phyloP scores from a whole-genome alignment of 2,113 vertebrate genomes.

The Eptesicus fuscus region DNA sequence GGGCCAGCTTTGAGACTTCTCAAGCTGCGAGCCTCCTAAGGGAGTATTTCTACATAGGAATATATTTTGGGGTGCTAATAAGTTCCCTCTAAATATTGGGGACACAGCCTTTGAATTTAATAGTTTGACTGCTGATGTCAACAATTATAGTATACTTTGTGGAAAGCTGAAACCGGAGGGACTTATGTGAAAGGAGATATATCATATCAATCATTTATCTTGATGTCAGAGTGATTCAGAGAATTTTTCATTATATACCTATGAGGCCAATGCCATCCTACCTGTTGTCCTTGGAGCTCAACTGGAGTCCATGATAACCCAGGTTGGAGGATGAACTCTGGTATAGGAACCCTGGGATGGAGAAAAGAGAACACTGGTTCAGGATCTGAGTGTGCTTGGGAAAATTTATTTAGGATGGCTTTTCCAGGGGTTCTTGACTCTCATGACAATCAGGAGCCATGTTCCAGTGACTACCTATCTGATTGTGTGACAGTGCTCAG shows the following conservation, averaged over 20 bases:
- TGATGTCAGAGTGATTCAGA: neutral
- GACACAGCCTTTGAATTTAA: neutral
- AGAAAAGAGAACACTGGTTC: neutral
- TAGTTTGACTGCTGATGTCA: neutral
- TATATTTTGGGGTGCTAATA: neutral
- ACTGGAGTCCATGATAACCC: neutral
- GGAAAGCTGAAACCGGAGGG: constrained; percentile 2
- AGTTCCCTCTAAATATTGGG: neutral
- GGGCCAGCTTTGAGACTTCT: neutral
- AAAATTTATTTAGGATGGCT: neutral
- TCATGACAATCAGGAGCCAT: neutral
- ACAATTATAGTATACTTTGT: neutral
- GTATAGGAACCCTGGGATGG: neutral
- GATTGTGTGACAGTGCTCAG: neutral
- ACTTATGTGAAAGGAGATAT: neutral
- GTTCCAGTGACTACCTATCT: neutral
- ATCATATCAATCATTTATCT: neutral
- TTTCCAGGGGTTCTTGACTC: neutral
- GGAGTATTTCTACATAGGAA: neutral
- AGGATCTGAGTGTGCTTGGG: neutral
- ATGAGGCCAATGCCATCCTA: neutral
- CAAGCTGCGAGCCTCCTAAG: neutral
- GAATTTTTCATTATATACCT: neutral
- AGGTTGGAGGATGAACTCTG: neutral
- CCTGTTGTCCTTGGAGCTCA: neutral